Evolutionary conservation across 2,888 invertebrate species (phyloP).

Genomic region (Lymantria monacha): DNA sequence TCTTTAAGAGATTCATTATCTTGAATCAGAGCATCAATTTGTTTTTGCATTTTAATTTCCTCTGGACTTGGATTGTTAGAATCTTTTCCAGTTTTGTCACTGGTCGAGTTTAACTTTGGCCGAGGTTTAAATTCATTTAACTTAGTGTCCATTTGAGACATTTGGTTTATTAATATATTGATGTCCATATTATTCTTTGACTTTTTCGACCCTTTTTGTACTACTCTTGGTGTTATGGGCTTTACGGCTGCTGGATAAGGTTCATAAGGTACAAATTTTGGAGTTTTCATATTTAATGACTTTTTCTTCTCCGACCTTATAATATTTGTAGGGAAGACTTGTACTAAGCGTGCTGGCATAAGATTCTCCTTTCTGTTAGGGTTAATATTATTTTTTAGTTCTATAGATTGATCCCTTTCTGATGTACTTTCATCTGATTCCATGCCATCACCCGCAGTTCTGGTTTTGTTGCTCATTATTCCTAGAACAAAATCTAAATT

Average conservation of each 20-base stretch:
- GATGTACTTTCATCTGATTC: slow-evolving; percentile 77
- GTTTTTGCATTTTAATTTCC: slow-evolving; percentile 79
- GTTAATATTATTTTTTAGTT: slow-evolving; percentile 20
- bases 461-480: slow-evolving; percentile 61
- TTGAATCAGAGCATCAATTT: slow-evolving; percentile 84
- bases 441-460: slow-evolving; percentile 91
- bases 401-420: slow-evolving; percentile 40
- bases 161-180: slow-evolving; percentile 85
- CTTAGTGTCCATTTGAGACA: slow-evolving; percentile 86
- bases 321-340: slow-evolving; percentile 83
- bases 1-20: slow-evolving; percentile 89
- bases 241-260: slow-evolving; percentile 93
- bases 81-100: slow-evolving; percentile 52
- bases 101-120: slow-evolving; percentile 56
- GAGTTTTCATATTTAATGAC: slow-evolving; percentile 83
- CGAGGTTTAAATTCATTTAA: slow-evolving; percentile 82
- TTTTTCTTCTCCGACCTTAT: slow-evolving; percentile 81
- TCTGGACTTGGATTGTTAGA: slow-evolving; percentile 55
- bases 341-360: slow-evolving; percentile 56
- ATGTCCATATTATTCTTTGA: slow-evolving; percentile 84
- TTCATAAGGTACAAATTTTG: slow-evolving; percentile 94
- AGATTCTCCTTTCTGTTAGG: slow-evolving; percentile 45
- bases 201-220: slow-evolving; percentile 61
- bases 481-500: slow-evolving; percentile 41
- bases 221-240: slow-evolving; percentile 85